Percentiles rank a stretch among this genome's conserved stretches.
phyloP scores from a whole-genome alignment of 35 echinoderm and acorn worm genomes.

The Acanthaster planci region DNA sequence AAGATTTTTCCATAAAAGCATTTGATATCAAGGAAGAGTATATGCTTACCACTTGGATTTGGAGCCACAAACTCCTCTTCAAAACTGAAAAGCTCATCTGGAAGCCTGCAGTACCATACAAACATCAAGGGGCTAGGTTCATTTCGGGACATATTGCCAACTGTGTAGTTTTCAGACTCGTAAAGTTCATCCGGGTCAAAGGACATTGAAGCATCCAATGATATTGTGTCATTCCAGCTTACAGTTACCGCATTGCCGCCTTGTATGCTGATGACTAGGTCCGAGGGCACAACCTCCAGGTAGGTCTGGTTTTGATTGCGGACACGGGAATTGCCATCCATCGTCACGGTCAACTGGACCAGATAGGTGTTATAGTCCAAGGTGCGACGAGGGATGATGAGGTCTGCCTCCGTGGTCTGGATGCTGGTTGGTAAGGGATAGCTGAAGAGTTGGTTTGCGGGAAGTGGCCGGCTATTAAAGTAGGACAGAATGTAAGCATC shows the following conservation, averaged over 20 bases:
- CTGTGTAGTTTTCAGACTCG: not conserved
- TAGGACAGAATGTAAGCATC: conserved; percentile 29
- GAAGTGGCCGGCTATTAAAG: conserved; percentile 46
- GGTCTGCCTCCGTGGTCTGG: conserved; percentile 14
- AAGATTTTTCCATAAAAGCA: no score
- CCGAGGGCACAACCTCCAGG: conserved; percentile 68
- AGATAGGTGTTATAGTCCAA: conserved; percentile 55
- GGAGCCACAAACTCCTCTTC: conserved; percentile 5
- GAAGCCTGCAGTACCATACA: conserved; percentile 64
- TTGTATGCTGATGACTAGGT: conserved; percentile 33
- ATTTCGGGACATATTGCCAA: not conserved
- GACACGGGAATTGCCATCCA: conserved; percentile 57
- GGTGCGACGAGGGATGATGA: conserved; percentile 37
- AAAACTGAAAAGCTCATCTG: conserved; percentile 40
- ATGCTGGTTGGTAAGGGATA: conserved; percentile 36
- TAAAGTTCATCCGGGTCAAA: conserved; percentile 65
- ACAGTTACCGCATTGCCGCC: conserved; percentile 59
- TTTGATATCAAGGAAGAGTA: not conserved
- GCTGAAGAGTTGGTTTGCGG: conserved; percentile 32
- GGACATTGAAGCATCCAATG: conserved; percentile 63
- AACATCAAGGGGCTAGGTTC: conserved; percentile 20
- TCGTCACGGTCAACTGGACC: conserved; percentile 55
- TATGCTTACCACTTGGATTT: not conserved
- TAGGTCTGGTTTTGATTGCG: conserved; percentile 63
- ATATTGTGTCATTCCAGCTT: conserved; percentile 37